Base-by-base conservation (phyloP, 2,888 invertebrate genomes). In the Drosophila setosimentum region DNA sequence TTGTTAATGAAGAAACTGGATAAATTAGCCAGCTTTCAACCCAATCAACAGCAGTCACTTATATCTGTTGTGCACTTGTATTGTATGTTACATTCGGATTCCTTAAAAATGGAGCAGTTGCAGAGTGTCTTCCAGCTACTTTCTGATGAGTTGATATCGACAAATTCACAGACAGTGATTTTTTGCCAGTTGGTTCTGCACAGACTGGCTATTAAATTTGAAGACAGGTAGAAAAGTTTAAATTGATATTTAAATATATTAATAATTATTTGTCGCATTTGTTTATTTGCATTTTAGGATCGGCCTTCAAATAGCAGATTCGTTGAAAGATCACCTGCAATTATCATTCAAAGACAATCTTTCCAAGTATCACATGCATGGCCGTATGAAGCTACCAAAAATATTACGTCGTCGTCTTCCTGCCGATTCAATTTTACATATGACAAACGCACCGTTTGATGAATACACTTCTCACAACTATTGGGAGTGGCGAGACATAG, bases 371-470 rank as follows among this genome's bases (percentile, higher is more conserved):
- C 29, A 24, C 7, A 35, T 33, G 13, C 18, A 51, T 13, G 16
- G 18, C 16, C 66, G 35, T 1, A 30, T 67, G 3, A 3, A 42
- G 18, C 10, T 65, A 8, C 50, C 65, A 13, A 6, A 65, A 33
- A 11, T 66, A 16, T 13, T 33, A 7, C 1, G 24, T 18, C 0
- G 13, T 13, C 42, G 10, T 66, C 29, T 8, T 27, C 3, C n/a
- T 33, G 42, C 13, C 18, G 30, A 68, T 5, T 8, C 30, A 40
- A 27, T 67, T 16, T 35, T 27, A 13, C 48, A 45, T 10, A 37
- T 67, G n/a, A 53, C 68, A 37, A 37, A 54, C 7, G 53, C 45
- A 2, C 68, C 68, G 1, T 67, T 67, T 67, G 68, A 67, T 37
- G 54, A 68, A 68, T 45, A 45, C 64, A 10, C 21, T 33, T 33